These are phyloP conservation scores for Polietes domitor DNA, from an alignment of 2,888 invertebrate genomes.

Conservation along the genomic window DNA sequence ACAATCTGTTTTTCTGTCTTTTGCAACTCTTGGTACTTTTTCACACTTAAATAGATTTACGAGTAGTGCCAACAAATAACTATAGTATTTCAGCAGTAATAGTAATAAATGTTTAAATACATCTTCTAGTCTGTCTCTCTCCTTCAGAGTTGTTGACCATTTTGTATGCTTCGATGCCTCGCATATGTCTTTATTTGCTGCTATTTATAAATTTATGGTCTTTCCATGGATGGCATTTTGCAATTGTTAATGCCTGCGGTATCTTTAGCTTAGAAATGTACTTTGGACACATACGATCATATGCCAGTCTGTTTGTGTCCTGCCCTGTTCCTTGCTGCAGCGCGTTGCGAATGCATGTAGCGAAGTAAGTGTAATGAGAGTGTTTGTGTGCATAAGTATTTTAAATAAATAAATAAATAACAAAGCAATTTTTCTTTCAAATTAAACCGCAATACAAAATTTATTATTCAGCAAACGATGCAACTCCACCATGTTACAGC, in stretches of 20 bases:
- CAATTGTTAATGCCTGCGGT: not conserved
- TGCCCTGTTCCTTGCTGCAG: not conserved
- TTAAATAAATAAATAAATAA: slow-evolving; percentile 45
- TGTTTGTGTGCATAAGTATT: slow-evolving; percentile 16
- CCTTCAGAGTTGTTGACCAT: not conserved
- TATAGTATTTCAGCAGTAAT: slow-evolving; percentile 16
- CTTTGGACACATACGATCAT: not conserved
- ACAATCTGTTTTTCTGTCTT: not conserved
- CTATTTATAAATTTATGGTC: slow-evolving; percentile 33
- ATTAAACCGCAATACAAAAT: slow-evolving; percentile 64
- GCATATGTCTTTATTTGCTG: slow-evolving; percentile 33
- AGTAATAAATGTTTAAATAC: slow-evolving; percentile 20
- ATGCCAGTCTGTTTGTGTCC: not conserved
- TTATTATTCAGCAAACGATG: slow-evolving; percentile 59
- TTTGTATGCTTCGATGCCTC: not conserved
- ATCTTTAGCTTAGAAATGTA: not conserved
- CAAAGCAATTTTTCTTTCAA: slow-evolving; percentile 62
- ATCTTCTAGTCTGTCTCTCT: not conserved
- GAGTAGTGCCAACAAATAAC: slow-evolving; percentile 21
- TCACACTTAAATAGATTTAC: slow-evolving; percentile 30
- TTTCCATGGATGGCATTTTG: slow-evolving; percentile 8
- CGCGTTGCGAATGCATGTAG: not conserved
- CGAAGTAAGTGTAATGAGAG: too few relatives aligned
- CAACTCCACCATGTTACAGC: slow-evolving; percentile 5
- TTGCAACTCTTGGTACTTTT: not conserved